Percentiles rank a stretch among this genome's conserved stretches.
phyloP scores from a whole-genome alignment of 2,113 vertebrate genomes.

The Otocyon megalotis region DNA sequence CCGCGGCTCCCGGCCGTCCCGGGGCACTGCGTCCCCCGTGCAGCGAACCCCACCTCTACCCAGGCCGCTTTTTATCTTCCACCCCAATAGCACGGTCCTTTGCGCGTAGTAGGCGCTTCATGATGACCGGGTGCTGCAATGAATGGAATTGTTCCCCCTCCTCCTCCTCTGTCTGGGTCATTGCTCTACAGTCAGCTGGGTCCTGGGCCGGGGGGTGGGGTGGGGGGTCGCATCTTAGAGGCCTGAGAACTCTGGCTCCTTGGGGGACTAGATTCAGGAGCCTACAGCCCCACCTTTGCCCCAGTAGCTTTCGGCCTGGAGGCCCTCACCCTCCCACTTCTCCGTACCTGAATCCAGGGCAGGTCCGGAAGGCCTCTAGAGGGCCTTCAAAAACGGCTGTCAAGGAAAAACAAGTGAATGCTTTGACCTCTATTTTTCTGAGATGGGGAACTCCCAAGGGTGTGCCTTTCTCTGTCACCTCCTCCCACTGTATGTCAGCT shows the following conservation, averaged over 20 bases:
- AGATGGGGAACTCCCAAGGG: conserved; percentile 28
- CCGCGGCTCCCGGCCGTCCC: neutral
- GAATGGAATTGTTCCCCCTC: neutral
- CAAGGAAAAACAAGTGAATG: neutral
- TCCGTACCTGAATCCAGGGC: neutral
- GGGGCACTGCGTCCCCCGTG: neutral
- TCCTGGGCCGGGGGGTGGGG: neutral
- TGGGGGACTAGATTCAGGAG: neutral
- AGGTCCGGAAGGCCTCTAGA: neutral
- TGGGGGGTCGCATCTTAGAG: neutral
- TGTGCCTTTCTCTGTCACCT: neutral
- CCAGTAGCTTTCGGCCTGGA: neutral
- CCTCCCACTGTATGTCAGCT: conserved; percentile 4
- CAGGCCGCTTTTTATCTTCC: neutral
- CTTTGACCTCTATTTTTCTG: conserved; percentile 46
- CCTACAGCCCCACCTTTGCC: neutral
- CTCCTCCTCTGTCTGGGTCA: neutral
- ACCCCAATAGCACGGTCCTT: neutral
- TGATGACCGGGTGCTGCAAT: neutral
- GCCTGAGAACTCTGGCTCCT: neutral
- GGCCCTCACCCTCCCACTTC: neutral
- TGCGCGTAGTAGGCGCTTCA: neutral
- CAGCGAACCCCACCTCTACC: neutral
- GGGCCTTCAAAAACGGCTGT: neutral
- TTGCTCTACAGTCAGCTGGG: neutral